Evolutionary conservation across 1,140 invertebrate genomes (phyloP), one percentile per base, ranked within the genome.

Genomic region (Drosophila cardini): DNA sequence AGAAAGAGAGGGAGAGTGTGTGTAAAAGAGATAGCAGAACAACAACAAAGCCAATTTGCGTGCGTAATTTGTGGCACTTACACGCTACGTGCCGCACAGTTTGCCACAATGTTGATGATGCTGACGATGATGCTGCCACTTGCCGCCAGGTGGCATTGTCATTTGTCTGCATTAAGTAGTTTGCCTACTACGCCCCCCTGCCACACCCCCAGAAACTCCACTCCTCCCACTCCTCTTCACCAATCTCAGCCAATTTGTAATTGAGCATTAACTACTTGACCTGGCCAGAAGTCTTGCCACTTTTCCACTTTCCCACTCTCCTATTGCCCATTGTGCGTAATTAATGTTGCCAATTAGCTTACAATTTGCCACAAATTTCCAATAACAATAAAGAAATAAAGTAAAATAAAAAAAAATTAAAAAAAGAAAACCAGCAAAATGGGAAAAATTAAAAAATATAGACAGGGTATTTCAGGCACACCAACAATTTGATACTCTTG

Each of bases 21-120:
- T 26, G 21, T 26, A 5, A 26, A 26, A 8, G 16, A 21, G 36
- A 21, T 6, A 5, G 9, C 8, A 30, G 8, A 21, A 42, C 18
- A 26, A 16, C 15, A 79, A 86, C 83, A 86, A 86, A 86, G 83
- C 83, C 83, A 87, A 87, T 87, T 87, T 87, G 83, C 84, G 83
- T 87, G 83, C 83, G 84, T 87, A 87, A 87, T 87, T 87, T 87
- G 83, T 77, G 83, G 83, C 83, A 89, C 83, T 89, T 87, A 80
- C 69, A 77, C 71, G 84, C 57, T 87, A 87, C 83, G 83, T 87
- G 83, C 72, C 72, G 3, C 72, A 43, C 65, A 9, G 48, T 52
- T 21, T 64, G 45, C 60, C 43, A 85, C 67, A 56, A 65, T 70
- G 72, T 72, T 61, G 55, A 58, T 57, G 64, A 50, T 43, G 64